These are phyloP conservation scores for Lepus oiostolus DNA, from an alignment of 2,797 vertebrate genomes.

Conservation along the genomic window DNA sequence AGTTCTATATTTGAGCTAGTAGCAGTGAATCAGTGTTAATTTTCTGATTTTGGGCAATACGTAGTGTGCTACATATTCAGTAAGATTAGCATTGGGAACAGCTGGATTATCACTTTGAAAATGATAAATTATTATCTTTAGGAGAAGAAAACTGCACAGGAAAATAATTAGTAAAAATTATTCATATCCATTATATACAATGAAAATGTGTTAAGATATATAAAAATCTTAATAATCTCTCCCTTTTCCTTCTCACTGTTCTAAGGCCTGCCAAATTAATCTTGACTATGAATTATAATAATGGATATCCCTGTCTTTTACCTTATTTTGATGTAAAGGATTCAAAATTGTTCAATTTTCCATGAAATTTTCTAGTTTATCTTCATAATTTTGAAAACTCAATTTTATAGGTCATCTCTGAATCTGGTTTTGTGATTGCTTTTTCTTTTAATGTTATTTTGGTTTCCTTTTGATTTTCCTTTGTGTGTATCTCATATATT, in stretches of 20 bases:
- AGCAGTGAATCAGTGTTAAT: neutral
- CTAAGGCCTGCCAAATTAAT: neutral
- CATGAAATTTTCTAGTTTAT: neutral
- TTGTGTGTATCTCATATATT: neutral
- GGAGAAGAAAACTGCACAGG: neutral
- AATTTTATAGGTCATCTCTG: neutral
- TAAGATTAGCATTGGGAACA: neutral
- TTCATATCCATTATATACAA: neutral
- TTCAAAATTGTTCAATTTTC: neutral
- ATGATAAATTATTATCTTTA: neutral
- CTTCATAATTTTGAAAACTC: neutral
- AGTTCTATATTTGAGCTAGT: neutral
- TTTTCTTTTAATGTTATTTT: constrained; percentile 1
- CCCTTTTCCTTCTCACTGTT: neutral
- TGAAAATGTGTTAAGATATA: neutral
- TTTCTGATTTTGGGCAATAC: constrained; percentile 11
- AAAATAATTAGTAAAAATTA: constrained; percentile 30
- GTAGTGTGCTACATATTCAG: neutral
- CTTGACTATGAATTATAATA: neutral
- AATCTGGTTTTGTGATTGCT: neutral
- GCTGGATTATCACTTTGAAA: neutral
- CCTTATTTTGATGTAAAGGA: constrained; percentile 28
- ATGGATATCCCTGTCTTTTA: neutral
- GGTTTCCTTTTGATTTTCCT: neutral
- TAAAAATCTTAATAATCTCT: constrained; percentile 1